These are phyloP conservation scores for Pogonomyrmex californicus DNA, from an alignment of 1,140 invertebrate species.

Conservation along the genomic window DNA sequence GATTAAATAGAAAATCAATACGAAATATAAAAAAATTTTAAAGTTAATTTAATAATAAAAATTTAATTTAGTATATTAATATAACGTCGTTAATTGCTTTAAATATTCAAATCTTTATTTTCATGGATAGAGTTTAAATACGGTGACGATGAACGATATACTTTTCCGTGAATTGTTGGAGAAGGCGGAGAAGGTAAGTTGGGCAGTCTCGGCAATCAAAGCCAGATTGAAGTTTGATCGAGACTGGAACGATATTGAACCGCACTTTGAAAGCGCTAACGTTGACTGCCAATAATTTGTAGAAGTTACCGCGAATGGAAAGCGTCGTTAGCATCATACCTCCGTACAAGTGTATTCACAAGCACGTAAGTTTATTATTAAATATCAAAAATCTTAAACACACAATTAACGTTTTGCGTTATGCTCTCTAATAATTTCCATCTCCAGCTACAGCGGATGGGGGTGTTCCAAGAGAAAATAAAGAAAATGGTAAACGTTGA, in stretches of 20 bases:
- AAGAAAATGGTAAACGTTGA: constrained; percentile 80
- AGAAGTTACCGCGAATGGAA: constrained; percentile 83
- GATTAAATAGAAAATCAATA: neutral
- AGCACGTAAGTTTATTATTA: constrained; percentile 83
- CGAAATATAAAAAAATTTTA: neutral
- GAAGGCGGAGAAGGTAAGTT: constrained; percentile 78
- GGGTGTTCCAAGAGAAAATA: constrained; percentile 82
- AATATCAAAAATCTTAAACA: neutral
- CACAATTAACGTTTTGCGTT: neutral
- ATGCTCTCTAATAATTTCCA: constrained; percentile 69
- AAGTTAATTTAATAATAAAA: neutral
- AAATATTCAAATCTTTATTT: constrained; percentile 1
- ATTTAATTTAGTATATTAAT: constrained; percentile 19
- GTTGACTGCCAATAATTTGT: constrained; percentile 64
- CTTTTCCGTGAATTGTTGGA: constrained; percentile 72
- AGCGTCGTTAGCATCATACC: constrained; percentile 83
- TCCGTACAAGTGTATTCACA: constrained; percentile 83
- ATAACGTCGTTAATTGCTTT: neutral
- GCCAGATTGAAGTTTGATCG: constrained; percentile 22
- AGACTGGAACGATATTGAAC: constrained; percentile 38
- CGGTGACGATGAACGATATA: constrained; percentile 68
- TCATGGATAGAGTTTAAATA: constrained; percentile 70
- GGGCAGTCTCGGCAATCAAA: constrained; percentile 16
- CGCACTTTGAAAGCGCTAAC: constrained; percentile 9
- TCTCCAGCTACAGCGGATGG: constrained; percentile 82